Base-by-base conservation (phyloP, 2,797 vertebrate genomes). In the Notolabrus celidotus region DNA sequence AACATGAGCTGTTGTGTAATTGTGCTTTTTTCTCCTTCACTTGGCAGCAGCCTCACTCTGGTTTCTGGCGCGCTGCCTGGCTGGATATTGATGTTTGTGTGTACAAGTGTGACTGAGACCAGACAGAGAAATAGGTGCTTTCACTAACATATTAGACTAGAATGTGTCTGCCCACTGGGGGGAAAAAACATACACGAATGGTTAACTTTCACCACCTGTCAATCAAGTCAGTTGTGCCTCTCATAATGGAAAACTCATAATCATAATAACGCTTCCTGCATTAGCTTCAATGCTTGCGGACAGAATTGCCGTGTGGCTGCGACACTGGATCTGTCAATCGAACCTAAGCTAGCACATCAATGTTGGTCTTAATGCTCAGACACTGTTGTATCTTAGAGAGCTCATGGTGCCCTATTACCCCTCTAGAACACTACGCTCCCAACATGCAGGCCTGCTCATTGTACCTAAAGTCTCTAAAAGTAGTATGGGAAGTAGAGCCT, bases 1-100 rank as follows among this genome's bases (percentile, higher is more conserved):
- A 45, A 45, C 43, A 45, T 22, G 19, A 45, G 43, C 43, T 45
- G 43, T 45, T 23, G 45, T 23, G 45, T 46, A 46, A 23, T 46
- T 46, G 45, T 46, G 16, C 45, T 20, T 22, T 54, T 46, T 46
- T 46, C 45, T 46, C 20, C 12, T 46, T 46, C 3, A 23, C 45
- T 46, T 46, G 20, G 45, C 45, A 45, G 43, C 43, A 23, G 45
- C 11, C 12, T 46, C 19, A 19, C 45, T 14, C 20, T 7, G 20
- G 10, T 46, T 23, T 23, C 45, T 46, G 45, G 22, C 12, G 12
- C 1, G 20, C 45, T 46, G 45, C 45, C 20, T 14, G 45, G 45
- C 11, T 23, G 22, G 45, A 22, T 46, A 46, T 22, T 22, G 43
- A 46, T 46, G 45, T 23, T 4, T 22, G 45, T 46, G 45, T 12